Conservation (phyloP, 2,888 invertebrate genomes). For the Harpalus rubripes region DNA sequence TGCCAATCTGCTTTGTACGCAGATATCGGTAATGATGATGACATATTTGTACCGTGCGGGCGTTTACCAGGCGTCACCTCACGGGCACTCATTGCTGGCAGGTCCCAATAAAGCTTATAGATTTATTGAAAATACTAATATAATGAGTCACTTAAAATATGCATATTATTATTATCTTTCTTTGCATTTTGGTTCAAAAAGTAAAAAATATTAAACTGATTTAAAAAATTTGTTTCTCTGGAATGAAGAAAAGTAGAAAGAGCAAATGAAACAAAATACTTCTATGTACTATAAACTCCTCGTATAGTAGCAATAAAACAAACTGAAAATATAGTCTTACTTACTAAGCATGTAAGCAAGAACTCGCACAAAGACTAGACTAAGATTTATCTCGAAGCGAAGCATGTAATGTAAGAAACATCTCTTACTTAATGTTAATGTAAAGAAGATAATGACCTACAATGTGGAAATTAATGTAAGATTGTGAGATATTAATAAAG, state of each 20-base stretch:
- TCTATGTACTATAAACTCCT: neutral
- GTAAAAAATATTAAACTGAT: too few relatives aligned
- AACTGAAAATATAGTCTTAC: neutral
- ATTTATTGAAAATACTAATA: too few relatives aligned
- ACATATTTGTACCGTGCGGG: too few relatives aligned
- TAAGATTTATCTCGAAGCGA: neutral
- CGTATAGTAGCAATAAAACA: neutral
- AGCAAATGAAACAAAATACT: neutral
- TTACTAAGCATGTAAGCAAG: neutral
- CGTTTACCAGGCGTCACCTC: too few relatives aligned
- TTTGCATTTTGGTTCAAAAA: too few relatives aligned
- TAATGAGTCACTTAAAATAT: too few relatives aligned
- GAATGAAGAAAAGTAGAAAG: neutral
- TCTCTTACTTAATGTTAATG: conserved; percentile 6
- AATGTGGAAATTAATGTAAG: conserved; percentile 22
- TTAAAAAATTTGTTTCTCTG: too few relatives aligned
- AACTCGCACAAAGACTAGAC: neutral
- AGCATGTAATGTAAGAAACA: neutral
- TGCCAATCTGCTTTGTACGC: too few relatives aligned
- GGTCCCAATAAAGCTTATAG: too few relatives aligned
- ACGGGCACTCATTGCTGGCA: too few relatives aligned
- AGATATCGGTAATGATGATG: too few relatives aligned
- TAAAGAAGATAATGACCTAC: conserved; percentile 7
- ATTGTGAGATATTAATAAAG: conserved; percentile 15
- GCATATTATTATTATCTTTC: too few relatives aligned